Base-by-base conservation (phyloP, 2,797 vertebrate genomes). In the Luscinia luscinia region DNA sequence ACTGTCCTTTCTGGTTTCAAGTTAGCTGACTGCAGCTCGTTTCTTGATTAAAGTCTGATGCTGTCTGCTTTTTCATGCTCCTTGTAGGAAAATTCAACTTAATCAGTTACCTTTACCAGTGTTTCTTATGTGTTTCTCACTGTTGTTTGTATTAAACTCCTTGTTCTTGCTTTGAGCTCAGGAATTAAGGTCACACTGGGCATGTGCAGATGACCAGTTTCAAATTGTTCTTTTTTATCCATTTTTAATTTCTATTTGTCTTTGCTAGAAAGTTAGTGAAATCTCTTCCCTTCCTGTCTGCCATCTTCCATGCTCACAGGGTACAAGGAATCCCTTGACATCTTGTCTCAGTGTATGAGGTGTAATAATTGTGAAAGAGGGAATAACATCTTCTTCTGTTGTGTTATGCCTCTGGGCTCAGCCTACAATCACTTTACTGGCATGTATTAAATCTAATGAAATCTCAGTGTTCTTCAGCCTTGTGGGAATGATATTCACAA, bases 401-500 rank as follows among this genome's bases (percentile, higher is more conserved):
- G 75, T 67, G 64, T 85, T 89, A 59, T 51, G 87, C 96, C 72
- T 87, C 89, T 92, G 64, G 91, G 84, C 51, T 61, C 82, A 87
- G 91, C 79, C 72, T 81, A 36, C 76, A 91, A 61, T 92, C 30
- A 28, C 79, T 94, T 75, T 72, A 63, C 64, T 54, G 76, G 18
- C 76, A 78, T 1, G 1, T 87, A 75, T 83, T 93, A 80, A 83
- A 89, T 77, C 46, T 91, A 75, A 81, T 92, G 82, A 92, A 94
- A 89, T 85, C 27, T 85, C 58, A 64, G 27, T 80, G 32, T 80
- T 91, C 46, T 81, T 90, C 22, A 26, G 51, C 62, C 74, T 83
- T 87, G 24, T 66, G 72, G 93, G 84, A 96, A 83, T 89, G 43
- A 62, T 74, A 89, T 64, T 95, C 79, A 78, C 52, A 85, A 91